These are phyloP conservation scores for Bothrops jararaca DNA, from an alignment of 2,113 vertebrate species.

Conservation along the genomic window DNA sequence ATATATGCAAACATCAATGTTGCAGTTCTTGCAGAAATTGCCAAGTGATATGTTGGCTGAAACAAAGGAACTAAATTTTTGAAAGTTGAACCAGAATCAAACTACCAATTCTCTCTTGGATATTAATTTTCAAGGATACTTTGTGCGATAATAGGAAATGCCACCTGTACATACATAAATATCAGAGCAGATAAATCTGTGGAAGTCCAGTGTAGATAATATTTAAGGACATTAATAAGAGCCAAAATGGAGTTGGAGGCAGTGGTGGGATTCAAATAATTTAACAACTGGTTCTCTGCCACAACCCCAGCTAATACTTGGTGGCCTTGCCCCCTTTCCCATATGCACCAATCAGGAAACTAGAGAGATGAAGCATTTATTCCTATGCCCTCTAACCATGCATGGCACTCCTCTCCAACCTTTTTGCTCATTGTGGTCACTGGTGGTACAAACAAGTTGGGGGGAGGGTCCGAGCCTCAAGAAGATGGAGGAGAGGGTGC, in stretches of 20 bases:
- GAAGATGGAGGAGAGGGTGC: constrained; percentile 37
- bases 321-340: no score
- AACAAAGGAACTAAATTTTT: not conserved
- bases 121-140: not conserved
- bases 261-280: no score
- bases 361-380: constrained; percentile 14
- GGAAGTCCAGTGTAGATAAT: not conserved
- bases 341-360: no score
- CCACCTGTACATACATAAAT: not conserved
- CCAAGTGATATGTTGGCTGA: not conserved
- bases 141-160: not conserved
- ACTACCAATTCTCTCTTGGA: not conserved
- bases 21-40: not conserved
- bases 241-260: not conserved
- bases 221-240: not conserved
- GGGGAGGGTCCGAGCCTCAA: constrained; percentile 13
- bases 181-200: not conserved
- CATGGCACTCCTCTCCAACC: constrained; percentile 26
- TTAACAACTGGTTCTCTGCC: no score
- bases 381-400: constrained; percentile 50
- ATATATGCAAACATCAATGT: not conserved
- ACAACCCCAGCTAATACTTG: no score
- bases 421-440: constrained; percentile 43
- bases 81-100: not conserved
- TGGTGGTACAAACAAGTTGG: constrained; percentile 47